These are phyloP conservation scores for Melinaea marsaeus DNA, from an alignment of 2,888 invertebrate genomes.

Conservation along the genomic window DNA sequence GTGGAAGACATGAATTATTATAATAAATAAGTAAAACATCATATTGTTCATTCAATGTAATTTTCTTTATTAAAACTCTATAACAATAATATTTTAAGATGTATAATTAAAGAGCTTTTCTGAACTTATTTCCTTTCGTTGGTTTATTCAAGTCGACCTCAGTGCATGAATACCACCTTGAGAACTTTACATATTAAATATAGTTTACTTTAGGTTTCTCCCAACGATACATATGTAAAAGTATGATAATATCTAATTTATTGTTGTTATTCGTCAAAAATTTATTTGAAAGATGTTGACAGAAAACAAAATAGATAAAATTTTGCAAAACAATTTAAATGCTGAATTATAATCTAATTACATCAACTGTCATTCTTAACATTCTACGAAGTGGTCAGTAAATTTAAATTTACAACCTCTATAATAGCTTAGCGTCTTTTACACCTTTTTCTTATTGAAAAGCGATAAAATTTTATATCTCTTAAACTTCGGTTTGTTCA, in stretches of 20 bases:
- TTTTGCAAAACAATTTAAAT: no score
- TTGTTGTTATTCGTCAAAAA: no score
- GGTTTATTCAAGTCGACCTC: constrained; percentile 3
- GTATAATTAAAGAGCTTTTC: background rate
- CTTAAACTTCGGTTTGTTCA: constrained; percentile 26
- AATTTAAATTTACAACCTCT: constrained; percentile 50
- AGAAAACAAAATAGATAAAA: no score
- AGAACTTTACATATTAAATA: background rate
- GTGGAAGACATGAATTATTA: no score
- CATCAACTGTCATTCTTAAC: no score
- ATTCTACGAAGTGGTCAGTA: constrained; percentile 31
- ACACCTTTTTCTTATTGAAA: constrained; percentile 30
- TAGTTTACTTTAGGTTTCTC: background rate
- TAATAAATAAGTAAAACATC: no score
- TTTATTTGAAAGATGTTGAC: no score
- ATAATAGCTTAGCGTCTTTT: constrained; percentile 25
- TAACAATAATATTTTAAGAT: background rate
- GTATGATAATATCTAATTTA: no score
- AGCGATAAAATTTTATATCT: constrained; percentile 29
- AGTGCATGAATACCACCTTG: background rate
- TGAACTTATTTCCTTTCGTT: constrained; percentile 2
- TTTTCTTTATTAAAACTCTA: background rate
- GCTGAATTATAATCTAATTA: no score
- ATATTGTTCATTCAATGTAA: no score
- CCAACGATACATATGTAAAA: constrained; percentile 2